A percentile compares a stretch with the other conserved stretches of the same genome.
Conservation (phyloP, 2,113 vertebrate species). For the Planiliza haematocheilus region DNA sequence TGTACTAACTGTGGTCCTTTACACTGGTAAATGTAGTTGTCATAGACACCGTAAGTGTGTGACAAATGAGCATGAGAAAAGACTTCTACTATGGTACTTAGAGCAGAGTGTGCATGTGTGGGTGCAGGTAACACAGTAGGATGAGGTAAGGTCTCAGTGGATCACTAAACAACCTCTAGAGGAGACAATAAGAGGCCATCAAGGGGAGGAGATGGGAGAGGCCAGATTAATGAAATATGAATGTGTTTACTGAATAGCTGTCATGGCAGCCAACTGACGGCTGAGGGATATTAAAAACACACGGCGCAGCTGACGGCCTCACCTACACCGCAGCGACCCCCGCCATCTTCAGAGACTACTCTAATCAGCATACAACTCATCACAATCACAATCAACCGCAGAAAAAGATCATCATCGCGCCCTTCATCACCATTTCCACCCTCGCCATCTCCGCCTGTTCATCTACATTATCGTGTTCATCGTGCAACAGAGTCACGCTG, state of each 20-base stretch:
- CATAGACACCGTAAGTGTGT: constrained; percentile 21
- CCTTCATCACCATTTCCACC: constrained; percentile 68
- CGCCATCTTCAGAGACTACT: constrained; percentile 53
- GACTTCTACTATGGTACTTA: constrained; percentile 45
- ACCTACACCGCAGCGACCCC: constrained; percentile 52
- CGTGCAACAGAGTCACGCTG: constrained; percentile 26
- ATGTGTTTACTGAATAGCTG: constrained; percentile 76
- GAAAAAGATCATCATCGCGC: constrained; percentile 55
- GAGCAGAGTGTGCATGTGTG: constrained; percentile 52
- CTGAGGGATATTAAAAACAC: constrained; percentile 61
- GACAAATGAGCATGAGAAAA: constrained; percentile 42
- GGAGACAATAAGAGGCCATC: constrained; percentile 71
- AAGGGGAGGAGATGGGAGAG: constrained; percentile 58
- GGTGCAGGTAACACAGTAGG: constrained; percentile 57
- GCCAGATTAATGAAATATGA: constrained; percentile 77
- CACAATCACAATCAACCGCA: constrained; percentile 63
- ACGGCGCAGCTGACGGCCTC: constrained; percentile 43
- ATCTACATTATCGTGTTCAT: constrained; percentile 64
- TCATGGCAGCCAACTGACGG: constrained; percentile 51
- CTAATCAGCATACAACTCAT: constrained; percentile 73
- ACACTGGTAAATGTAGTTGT: constrained; percentile 50
- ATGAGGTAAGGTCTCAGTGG: constrained; percentile 59
- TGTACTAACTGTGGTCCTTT: constrained; percentile 27
- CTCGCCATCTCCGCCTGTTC: constrained; percentile 45
- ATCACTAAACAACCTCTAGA: constrained; percentile 69